Evolutionary conservation across 1,140 invertebrate genomes (phyloP).

Genomic region (Drosophila sp.): DNA sequence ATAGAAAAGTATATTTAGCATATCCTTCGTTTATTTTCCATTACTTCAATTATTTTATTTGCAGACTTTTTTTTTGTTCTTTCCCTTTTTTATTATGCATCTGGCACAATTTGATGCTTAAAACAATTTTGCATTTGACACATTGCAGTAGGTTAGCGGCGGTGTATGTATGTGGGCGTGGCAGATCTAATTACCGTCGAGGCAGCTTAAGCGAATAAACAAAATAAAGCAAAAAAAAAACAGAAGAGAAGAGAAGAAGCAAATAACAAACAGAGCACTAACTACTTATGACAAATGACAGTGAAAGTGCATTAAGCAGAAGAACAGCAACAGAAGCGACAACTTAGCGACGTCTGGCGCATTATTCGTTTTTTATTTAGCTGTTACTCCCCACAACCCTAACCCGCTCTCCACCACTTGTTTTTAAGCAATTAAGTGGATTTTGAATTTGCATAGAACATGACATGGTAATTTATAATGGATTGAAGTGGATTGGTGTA

Average conservation of each 20-base stretch:
- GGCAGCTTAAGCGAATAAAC: constrained; percentile 63
- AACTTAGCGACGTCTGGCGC: constrained; percentile 31
- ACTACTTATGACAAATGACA: constrained; percentile 73
- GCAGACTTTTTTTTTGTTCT: constrained; percentile 14
- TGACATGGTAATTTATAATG: constrained; percentile 61
- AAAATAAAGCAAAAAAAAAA: constrained; percentile 41
- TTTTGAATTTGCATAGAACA: constrained; percentile 58
- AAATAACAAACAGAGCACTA: constrained; percentile 57
- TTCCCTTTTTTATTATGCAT: constrained; percentile 33
- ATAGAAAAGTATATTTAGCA: not conserved
- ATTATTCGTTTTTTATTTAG: constrained; percentile 55
- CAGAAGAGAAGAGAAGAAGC: constrained; percentile 16
- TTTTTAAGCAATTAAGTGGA: constrained; percentile 47
- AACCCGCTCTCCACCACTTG: not conserved
- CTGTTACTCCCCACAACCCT: constrained; percentile 1
- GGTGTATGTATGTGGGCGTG: constrained; percentile 30
- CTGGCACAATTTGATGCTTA: constrained; percentile 46
- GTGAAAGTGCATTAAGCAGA: constrained; percentile 70
- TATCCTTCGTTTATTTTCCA: not conserved
- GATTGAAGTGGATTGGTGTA: not conserved
- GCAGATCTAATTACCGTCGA: constrained; percentile 61
- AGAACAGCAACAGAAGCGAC: constrained; percentile 41
- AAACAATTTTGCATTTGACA: constrained; percentile 47
- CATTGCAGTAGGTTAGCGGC: constrained; percentile 1
- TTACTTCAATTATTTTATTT: constrained; percentile 4